These are phyloP conservation scores for Spatula clypeata DNA, from an alignment of 2,797 vertebrate species.

Conservation along the genomic window DNA sequence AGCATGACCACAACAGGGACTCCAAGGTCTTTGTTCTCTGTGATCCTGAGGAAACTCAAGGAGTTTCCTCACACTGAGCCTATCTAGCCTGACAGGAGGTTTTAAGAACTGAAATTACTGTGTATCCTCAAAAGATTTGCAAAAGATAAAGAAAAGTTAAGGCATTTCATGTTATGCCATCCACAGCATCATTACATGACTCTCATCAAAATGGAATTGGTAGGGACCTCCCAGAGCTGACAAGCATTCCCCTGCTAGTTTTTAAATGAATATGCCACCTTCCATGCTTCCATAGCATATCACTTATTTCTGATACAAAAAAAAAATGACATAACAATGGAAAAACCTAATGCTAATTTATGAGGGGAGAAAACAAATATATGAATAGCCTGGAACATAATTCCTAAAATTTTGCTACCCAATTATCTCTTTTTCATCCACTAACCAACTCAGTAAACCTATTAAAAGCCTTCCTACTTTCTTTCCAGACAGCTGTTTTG, in stretches of 20 bases:
- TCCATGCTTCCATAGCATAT: neutral
- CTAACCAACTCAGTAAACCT: neutral
- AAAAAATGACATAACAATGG: neutral
- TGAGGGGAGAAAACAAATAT: neutral
- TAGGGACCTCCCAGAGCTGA: neutral
- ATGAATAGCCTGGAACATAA: neutral
- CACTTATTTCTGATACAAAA: neutral
- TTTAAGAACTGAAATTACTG: neutral
- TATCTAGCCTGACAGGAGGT: neutral
- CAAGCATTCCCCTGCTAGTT: neutral
- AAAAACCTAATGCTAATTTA: neutral
- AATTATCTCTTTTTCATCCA: neutral
- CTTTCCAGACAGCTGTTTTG: neutral
- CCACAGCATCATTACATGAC: neutral
- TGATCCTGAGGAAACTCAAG: neutral
- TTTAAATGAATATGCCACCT: neutral
- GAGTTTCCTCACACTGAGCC: neutral
- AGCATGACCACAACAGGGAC: neutral
- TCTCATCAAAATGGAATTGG: neutral
- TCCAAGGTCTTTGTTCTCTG: rapidly evolving
- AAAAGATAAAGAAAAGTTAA: neutral
- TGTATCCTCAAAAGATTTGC: neutral
- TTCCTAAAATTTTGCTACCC: neutral
- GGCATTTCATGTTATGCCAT: neutral
- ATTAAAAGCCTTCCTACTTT: neutral